Evolutionary conservation across 1,140 invertebrate genomes (phyloP).

Genomic region (Zaprionus ghesquierei): DNA sequence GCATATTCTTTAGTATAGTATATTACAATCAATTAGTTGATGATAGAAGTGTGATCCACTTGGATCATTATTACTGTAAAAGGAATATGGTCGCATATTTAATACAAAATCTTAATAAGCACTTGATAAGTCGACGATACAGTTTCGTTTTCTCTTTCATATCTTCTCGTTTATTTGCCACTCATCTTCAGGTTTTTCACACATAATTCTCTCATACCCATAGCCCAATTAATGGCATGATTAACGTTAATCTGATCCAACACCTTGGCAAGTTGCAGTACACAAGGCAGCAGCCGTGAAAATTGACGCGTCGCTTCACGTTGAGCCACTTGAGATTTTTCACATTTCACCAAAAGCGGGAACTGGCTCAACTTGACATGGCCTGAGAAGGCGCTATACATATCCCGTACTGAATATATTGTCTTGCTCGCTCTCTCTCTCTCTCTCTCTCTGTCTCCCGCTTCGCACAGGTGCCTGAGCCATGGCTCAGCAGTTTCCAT

Average conservation of each 20-base stretch:
- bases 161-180: not conserved
- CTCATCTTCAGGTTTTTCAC: not conserved
- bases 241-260: slow-evolving; percentile 63
- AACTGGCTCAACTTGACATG: slow-evolving; percentile 29
- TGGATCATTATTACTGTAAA: too few species aligned
- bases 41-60: too few species aligned
- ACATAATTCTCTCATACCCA: slow-evolving; percentile 4
- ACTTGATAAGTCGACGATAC: not conserved
- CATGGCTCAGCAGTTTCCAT: slow-evolving; percentile 70
- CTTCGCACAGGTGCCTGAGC: slow-evolving; percentile 49
- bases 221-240: slow-evolving; percentile 69
- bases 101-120: not conserved
- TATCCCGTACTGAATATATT: not conserved
- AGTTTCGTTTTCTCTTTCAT: not conserved
- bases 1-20: too few species aligned
- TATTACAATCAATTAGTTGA: too few species aligned
- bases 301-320: slow-evolving; percentile 16
- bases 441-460: not conserved
- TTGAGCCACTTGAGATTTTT: slow-evolving; percentile 52
- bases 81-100: not conserved
- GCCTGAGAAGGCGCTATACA: not conserved
- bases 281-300: slow-evolving; percentile 22
- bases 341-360: slow-evolving; percentile 20
- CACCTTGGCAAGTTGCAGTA: too few species aligned
- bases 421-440: not conserved